These are phyloP conservation scores for Zaprionus kolodkinae DNA, from an alignment of 1,140 invertebrate species.

Conservation along the genomic window DNA sequence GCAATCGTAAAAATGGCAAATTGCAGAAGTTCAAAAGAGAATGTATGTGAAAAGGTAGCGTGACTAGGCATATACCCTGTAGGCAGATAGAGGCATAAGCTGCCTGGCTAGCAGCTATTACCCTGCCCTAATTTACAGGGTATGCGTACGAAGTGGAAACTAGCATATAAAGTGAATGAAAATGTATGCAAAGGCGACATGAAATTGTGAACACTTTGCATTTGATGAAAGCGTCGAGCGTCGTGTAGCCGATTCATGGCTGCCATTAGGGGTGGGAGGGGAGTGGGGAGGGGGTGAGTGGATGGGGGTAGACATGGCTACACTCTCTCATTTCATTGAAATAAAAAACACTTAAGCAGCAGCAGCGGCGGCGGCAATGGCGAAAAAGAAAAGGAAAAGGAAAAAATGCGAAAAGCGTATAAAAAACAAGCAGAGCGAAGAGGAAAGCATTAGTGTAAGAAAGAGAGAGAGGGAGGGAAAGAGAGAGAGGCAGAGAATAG, in stretches of 20 bases:
- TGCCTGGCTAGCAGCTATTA: too few relatives aligned
- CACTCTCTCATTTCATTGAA: conserved; percentile 65
- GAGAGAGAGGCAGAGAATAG: conserved; percentile 8
- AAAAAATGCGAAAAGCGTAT: conserved; percentile 14
- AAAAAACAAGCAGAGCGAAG: conserved; percentile 8
- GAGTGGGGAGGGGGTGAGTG: neutral
- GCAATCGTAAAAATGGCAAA: conserved; percentile 22
- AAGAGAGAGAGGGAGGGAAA: neutral
- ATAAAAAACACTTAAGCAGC: conserved; percentile 73
- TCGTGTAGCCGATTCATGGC: conserved; percentile 32
- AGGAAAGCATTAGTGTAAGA: neutral
- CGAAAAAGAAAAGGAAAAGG: conserved; percentile 15
- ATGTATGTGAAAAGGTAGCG: neutral
- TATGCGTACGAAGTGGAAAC: conserved; percentile 21
- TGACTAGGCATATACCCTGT: conserved; percentile 1
- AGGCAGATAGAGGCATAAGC: neutral
- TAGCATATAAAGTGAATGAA: conserved; percentile 24
- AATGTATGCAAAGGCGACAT: conserved; percentile 42
- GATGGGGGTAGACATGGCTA: conserved; percentile 24
- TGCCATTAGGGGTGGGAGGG: neutral
- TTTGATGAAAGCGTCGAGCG: conserved; percentile 48
- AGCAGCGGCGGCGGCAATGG: conserved; percentile 51
- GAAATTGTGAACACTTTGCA: conserved; percentile 43
- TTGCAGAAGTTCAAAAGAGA: neutral
- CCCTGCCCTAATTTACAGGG: conserved; percentile 12